These are phyloP conservation scores for Tyria jacobaeae DNA, from an alignment of 2,888 invertebrate genomes.

Conservation along the genomic window DNA sequence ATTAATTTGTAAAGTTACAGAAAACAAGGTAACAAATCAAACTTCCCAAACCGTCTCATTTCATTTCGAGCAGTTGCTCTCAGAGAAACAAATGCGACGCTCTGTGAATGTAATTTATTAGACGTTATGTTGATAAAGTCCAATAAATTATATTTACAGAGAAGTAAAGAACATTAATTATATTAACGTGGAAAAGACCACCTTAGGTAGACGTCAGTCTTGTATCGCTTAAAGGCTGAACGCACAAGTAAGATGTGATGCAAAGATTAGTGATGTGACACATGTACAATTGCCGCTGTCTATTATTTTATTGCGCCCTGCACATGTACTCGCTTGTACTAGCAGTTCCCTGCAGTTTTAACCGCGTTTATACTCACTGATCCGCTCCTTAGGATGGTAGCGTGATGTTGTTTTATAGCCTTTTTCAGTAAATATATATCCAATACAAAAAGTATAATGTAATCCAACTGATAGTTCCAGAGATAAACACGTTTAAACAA, in stretches of 20 bases:
- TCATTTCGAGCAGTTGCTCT: slow-evolving; percentile 1
- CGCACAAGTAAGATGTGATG: too few relatives aligned
- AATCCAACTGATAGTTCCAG: too few relatives aligned
- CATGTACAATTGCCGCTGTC: neutral
- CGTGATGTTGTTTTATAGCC: too few relatives aligned
- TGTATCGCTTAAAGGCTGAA: neutral
- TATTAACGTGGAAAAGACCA: neutral
- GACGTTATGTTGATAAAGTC: too few relatives aligned
- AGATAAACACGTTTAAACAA: neutral
- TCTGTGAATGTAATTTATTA: too few relatives aligned
- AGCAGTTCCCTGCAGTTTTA: too few relatives aligned
- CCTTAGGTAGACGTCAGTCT: too few relatives aligned
- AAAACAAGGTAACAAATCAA: slow-evolving; percentile 2
- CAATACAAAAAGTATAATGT: too few relatives aligned
- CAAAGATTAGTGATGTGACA: neutral
- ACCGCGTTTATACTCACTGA: too few relatives aligned
- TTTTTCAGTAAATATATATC: too few relatives aligned
- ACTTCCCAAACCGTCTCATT: neutral
- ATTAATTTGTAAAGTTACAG: slow-evolving; percentile 6
- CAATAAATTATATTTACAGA: neutral
- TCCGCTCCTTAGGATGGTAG: too few relatives aligned
- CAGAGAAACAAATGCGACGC: neutral
- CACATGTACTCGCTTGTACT: too few relatives aligned
- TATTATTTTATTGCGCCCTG: neutral
- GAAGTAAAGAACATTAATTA: neutral